Percentiles rank a stretch among this genome's conserved stretches.
Conservation (phyloP, 2,888 invertebrate species). For the Ligdia adustata region DNA sequence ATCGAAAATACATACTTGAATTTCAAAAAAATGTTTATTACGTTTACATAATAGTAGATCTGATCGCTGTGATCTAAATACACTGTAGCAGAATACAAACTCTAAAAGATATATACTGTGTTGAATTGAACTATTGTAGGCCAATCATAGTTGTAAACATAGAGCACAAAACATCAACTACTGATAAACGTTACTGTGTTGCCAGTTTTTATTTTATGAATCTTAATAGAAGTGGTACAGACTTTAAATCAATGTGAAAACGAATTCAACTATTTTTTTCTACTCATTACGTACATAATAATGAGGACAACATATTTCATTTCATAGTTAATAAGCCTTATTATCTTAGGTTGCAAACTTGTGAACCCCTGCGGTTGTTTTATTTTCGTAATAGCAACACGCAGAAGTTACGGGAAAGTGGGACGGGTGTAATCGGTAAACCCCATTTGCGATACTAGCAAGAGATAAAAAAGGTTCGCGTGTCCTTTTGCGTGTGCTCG, state of each 20-base stretch:
- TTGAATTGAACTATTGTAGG: background rate
- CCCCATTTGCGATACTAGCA: constrained; percentile 64
- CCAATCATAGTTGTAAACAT: constrained; percentile 15
- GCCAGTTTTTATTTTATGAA: constrained; percentile 16
- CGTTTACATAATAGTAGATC: constrained; percentile 7
- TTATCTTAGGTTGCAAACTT: too few species aligned
- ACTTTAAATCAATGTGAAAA: too few species aligned
- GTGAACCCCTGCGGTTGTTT: too few species aligned
- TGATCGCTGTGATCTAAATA: constrained; percentile 4
- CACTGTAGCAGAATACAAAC: background rate
- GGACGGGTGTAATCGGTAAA: constrained; percentile 52
- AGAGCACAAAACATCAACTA: background rate
- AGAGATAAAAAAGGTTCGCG: constrained; percentile 39
- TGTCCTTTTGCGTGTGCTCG: constrained; percentile 35
- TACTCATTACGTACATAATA: too few species aligned
- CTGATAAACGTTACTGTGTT: too few species aligned
- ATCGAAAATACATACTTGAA: too few species aligned
- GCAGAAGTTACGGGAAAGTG: too few species aligned
- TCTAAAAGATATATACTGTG: background rate
- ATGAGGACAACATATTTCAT: too few species aligned
- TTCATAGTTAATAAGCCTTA: too few species aligned
- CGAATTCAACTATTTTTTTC: too few species aligned
- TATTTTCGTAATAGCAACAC: too few species aligned
- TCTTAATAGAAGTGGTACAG: background rate
- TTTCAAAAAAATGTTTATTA: background rate